phyloP scores from a whole-genome alignment of 2,888 invertebrate species.

The Macaria liturata region DNA sequence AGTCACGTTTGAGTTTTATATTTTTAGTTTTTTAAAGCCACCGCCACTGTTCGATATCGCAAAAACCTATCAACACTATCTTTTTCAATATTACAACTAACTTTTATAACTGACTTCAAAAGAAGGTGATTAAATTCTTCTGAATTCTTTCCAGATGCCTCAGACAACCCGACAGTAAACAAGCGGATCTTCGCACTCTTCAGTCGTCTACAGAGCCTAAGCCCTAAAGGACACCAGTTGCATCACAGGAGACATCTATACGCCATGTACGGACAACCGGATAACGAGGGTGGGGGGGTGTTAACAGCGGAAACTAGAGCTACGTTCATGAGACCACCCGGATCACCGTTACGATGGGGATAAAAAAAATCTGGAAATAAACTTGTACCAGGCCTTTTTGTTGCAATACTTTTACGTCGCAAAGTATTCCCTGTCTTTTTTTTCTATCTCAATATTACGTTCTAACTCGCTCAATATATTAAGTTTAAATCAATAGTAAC shows the following conservation, averaged over 20 bases:
- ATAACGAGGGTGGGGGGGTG: slow-evolving; percentile 53
- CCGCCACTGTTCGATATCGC: no score
- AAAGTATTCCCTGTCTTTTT: no score
- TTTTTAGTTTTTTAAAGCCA: no score
- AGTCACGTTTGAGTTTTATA: no score
- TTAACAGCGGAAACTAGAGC: slow-evolving; percentile 73
- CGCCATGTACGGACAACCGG: slow-evolving; percentile 67
- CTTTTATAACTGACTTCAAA: no score
- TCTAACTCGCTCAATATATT: no score
- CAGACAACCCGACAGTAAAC: slow-evolving; percentile 54
- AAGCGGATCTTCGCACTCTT: slow-evolving; percentile 74
- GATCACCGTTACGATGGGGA: slow-evolving; percentile 76
- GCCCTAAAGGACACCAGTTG: slow-evolving; percentile 70
- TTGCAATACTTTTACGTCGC: no score
- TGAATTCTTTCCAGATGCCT: slow-evolving; percentile 48
- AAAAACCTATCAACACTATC: no score
- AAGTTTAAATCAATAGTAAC: slow-evolving; percentile 56
- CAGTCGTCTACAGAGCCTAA: slow-evolving; percentile 72
- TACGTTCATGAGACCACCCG: slow-evolving; percentile 70
- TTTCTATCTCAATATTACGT: no score
- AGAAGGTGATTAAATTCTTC: no score
- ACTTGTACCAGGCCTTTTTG: no score
- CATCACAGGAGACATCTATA: slow-evolving; percentile 71
- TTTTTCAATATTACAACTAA: no score
- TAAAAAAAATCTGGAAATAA: slow-evolving; percentile 35